A percentile compares a stretch with the other conserved stretches of the same genome.
phyloP scores from a whole-genome alignment of 1,140 invertebrate species.

The Micrasema minimum region DNA sequence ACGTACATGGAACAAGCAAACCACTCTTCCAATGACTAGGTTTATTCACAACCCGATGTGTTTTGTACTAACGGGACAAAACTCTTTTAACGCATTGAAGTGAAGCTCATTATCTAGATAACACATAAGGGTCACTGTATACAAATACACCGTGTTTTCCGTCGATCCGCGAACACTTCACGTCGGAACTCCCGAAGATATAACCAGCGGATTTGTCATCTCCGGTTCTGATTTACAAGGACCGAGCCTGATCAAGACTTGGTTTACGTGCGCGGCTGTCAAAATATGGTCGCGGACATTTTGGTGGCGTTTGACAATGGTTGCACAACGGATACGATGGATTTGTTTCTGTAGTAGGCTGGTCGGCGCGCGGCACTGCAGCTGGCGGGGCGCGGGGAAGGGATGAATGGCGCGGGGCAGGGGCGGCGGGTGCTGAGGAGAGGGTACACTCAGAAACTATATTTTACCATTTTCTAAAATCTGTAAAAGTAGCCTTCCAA shows the following conservation, averaged over 20 bases:
- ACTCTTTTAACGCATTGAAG: too few species aligned
- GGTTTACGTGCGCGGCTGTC: background rate
- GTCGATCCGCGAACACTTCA: slow-evolving; percentile 1
- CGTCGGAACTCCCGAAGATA: slow-evolving; percentile 6
- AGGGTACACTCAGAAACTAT: slow-evolving; percentile 15
- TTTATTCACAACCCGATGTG: too few species aligned
- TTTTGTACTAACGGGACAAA: too few species aligned
- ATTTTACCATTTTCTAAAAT: too few species aligned
- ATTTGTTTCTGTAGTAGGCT: slow-evolving; percentile 13
- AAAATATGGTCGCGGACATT: background rate
- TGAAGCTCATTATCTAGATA: too few species aligned
- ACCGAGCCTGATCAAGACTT: too few species aligned
- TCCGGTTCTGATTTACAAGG: too few species aligned
- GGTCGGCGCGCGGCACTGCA: slow-evolving; percentile 40
- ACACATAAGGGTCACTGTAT: slow-evolving; percentile 13
- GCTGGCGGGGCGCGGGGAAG: slow-evolving; percentile 23
- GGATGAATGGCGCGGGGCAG: slow-evolving; percentile 12
- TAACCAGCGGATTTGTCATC: too few species aligned
- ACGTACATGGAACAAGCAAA: too few species aligned
- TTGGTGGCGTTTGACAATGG: slow-evolving; percentile 3
- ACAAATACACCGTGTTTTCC: slow-evolving; percentile 26
- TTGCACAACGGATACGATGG: slow-evolving; percentile 21
- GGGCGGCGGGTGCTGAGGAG: background rate
- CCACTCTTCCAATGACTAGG: too few species aligned
- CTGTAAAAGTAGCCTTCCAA: too few species aligned